phyloP scores from a whole-genome alignment of 2,888 invertebrate species.

The Drosophila emarginata region DNA sequence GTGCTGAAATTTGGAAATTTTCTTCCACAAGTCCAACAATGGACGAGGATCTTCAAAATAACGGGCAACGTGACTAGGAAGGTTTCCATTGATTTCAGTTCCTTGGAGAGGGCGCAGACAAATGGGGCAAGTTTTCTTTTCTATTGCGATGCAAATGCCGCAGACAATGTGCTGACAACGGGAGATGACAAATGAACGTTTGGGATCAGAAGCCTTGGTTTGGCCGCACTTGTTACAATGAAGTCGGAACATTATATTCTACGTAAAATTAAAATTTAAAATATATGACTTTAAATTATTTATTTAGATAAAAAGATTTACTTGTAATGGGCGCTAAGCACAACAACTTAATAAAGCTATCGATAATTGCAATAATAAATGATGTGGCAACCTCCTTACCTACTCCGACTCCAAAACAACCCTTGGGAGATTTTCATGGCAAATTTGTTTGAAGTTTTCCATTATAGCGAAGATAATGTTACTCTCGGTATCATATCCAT shows the following conservation, averaged over 20 bases:
- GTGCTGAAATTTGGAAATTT: constrained; percentile 12
- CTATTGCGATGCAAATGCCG: constrained; percentile 17
- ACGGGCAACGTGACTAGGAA: constrained; percentile 40
- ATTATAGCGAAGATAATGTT: too few relatives aligned
- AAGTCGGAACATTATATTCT: constrained; percentile 51
- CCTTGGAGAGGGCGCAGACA: constrained; percentile 27
- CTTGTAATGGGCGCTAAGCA: too few relatives aligned
- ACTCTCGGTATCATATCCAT: too few relatives aligned
- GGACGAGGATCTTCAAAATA: constrained; percentile 52
- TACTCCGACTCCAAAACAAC: too few relatives aligned
- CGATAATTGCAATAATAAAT: too few relatives aligned
- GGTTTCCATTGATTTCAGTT: constrained; percentile 25
- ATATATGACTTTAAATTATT: constrained; percentile 9
- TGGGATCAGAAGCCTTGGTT: neutral
- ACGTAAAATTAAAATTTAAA: neutral
- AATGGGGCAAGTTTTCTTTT: constrained; percentile 38
- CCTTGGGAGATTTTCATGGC: too few relatives aligned
- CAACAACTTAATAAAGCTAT: too few relatives aligned
- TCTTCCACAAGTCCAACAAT: constrained; percentile 11
- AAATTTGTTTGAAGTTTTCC: too few relatives aligned
- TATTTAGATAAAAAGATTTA: neutral
- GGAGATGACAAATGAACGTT: constrained; percentile 28
- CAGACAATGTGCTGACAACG: constrained; percentile 56
- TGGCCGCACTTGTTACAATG: constrained; percentile 50
- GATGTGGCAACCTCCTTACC: too few relatives aligned